Evolutionary conservation across 2,797 vertebrate species (phyloP), one percentile per base, ranked within the genome.

Genomic region (Pterois miles): DNA sequence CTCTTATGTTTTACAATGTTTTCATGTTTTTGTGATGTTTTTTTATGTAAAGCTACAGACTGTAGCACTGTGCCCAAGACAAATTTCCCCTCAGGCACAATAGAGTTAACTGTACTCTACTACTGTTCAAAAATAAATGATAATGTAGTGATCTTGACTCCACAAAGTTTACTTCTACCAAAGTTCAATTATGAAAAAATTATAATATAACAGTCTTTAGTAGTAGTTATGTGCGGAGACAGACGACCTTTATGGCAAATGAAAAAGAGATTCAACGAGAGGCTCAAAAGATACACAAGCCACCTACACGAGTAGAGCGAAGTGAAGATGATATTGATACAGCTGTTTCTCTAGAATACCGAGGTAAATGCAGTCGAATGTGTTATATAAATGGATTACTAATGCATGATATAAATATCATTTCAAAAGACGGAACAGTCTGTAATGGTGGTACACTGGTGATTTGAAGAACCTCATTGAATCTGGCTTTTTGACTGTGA

Each of bases 211-310:
- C 31, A 36, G 25, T 53, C 29, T 52, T 50, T 20, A 14, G 25
- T 2, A 11, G 9, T 38, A 6, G 48, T 36, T 43, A 23, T 79
- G 50, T 9, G 4, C 66, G 27, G 20, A 77, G 52, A 57, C 53
- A 16, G 67, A n/a, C 8, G 40, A 83, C 84, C 82, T 88, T 85
- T 83, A 72, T 54, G 34, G 52, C 46, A 79, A 75, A 81, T 82
- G 50, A 80, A 85, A 77, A 81, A 33, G 40, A 77, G 25, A 53
- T 65, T 20, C 50, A 4, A 16, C 34, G 8, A 70, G 33, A 53
- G 2, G 1, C 14, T 59, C 27, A 43, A 64, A 71, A 69, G 67
- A 46, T 71, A 60, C 48, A 73, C 34, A 69, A 59, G 52, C 74
- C 72, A 71, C 84, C 80, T 71, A 65, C 75, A 68, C 48, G 31